Evolutionary conservation across 1,140 invertebrate species (phyloP).

Genomic region (Cotesia glomerata): DNA sequence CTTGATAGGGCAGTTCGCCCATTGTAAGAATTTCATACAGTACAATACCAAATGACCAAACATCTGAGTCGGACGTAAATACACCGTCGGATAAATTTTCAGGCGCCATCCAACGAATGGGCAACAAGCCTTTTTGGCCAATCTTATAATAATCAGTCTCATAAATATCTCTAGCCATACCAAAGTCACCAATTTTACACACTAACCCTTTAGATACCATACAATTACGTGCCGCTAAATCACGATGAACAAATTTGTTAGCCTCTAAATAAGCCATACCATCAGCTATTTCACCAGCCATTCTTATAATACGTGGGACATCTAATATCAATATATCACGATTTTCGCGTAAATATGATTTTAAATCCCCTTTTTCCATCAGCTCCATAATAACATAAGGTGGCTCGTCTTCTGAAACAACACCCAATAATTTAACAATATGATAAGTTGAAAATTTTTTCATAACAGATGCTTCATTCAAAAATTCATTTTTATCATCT

Average conservation of each 20-base stretch:
- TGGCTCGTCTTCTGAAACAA: slow-evolving; percentile 72
- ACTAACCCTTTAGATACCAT: slow-evolving; percentile 74
- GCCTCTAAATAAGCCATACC: slow-evolving; percentile 79
- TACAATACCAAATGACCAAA: slow-evolving; percentile 80
- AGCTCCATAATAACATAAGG: slow-evolving; percentile 79
- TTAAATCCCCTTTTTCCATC: slow-evolving; percentile 77
- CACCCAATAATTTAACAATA: slow-evolving; percentile 75
- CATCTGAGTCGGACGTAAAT: slow-evolving; percentile 76
- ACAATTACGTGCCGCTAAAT: slow-evolving; percentile 81
- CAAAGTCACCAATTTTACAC: slow-evolving; percentile 78
- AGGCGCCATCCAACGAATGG: slow-evolving; percentile 79
- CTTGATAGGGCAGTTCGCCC: slow-evolving; percentile 77
- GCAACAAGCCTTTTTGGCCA: slow-evolving; percentile 69
- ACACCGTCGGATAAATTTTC: slow-evolving; percentile 77
- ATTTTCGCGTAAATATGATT: slow-evolving; percentile 67
- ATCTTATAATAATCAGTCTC: slow-evolving; percentile 79
- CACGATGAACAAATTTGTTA: slow-evolving; percentile 78
- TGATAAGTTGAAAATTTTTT: slow-evolving; percentile 67
- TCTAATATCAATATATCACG: slow-evolving; percentile 49
- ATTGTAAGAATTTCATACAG: slow-evolving; percentile 80
- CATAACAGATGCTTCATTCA: slow-evolving; percentile 73
- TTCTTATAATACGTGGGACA: slow-evolving; percentile 63
- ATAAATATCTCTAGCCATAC: slow-evolving; percentile 77
- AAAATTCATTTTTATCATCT: slow-evolving; percentile 67
- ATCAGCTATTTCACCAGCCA: slow-evolving; percentile 81